These are phyloP conservation scores for Odontocolon sp. DNA, from an alignment of 2,888 invertebrate species.

Conservation along the genomic window DNA sequence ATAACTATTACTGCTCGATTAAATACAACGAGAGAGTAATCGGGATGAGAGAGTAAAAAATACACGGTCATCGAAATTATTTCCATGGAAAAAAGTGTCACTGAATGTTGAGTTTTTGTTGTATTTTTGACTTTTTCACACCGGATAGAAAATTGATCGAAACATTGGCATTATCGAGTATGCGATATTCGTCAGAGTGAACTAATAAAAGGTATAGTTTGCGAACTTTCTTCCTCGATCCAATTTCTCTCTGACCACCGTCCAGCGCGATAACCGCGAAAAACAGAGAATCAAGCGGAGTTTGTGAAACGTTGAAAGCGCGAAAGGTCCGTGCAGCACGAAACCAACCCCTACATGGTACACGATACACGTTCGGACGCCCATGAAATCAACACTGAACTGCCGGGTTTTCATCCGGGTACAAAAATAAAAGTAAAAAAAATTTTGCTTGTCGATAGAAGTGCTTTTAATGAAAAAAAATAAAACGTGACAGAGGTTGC, in stretches of 20 bases:
- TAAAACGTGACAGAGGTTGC: not conserved
- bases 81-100: too few relatives aligned
- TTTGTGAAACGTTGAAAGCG: constrained; percentile 10
- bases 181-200: too few relatives aligned
- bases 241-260: too few relatives aligned
- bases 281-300: not conserved
- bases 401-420: not conserved
- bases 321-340: constrained; percentile 1
- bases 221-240: too few relatives aligned
- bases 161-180: too few relatives aligned
- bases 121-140: too few relatives aligned
- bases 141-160: too few relatives aligned
- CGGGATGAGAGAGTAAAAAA: too few relatives aligned
- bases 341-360: not conserved
- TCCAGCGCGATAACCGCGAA: constrained; percentile 5
- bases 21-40: too few relatives aligned
- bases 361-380: constrained; percentile 25
- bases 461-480: constrained; percentile 3
- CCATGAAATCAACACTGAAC: constrained; percentile 28
- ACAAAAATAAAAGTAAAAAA: constrained; percentile 13
- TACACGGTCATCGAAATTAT: too few relatives aligned
- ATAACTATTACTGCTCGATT: not conserved
- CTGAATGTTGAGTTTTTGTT: too few relatives aligned
- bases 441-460: not conserved
- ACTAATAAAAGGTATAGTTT: too few relatives aligned